Evolutionary conservation across 1,140 invertebrate genomes (phyloP).

Genomic region (Sarcophaga peregrina): DNA sequence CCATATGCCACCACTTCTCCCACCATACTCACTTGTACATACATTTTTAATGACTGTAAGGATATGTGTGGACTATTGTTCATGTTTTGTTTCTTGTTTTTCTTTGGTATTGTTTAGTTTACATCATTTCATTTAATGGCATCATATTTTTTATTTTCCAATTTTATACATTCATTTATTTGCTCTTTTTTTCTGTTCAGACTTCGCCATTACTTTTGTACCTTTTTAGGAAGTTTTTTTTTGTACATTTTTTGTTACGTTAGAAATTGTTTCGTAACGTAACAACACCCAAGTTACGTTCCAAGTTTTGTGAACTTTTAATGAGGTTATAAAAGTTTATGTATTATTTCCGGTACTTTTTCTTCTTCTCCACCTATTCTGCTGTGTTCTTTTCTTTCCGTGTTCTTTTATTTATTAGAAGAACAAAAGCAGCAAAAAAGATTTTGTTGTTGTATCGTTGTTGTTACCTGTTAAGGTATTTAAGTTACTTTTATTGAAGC

Average conservation of each 20-base stretch:
- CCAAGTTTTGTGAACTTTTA: neutral
- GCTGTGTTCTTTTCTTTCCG: too few relatives aligned
- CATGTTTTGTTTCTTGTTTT: neutral
- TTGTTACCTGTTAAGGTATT: too few relatives aligned
- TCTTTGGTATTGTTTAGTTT: neutral
- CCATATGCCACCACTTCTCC: too few relatives aligned
- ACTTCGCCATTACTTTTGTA: neutral
- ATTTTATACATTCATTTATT: too few relatives aligned
- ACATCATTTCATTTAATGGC: neutral
- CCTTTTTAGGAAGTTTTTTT: neutral
- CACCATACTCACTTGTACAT: neutral
- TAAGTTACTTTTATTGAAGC: too few relatives aligned
- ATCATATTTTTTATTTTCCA: neutral
- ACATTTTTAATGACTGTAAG: neutral
- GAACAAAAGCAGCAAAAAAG: neutral
- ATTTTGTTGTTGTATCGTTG: too few relatives aligned
- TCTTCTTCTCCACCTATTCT: too few relatives aligned
- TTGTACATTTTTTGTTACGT: neutral
- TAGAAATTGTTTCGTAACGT: neutral
- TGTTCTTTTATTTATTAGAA: neutral
- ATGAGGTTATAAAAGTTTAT: conserved; percentile 10
- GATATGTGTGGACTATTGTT: neutral
- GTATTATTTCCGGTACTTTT: neutral
- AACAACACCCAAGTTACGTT: neutral
- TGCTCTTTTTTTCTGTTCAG: too few relatives aligned